These are phyloP conservation scores for Myopa testacea DNA, from an alignment of 2,888 invertebrate genomes.

Conservation along the genomic window DNA sequence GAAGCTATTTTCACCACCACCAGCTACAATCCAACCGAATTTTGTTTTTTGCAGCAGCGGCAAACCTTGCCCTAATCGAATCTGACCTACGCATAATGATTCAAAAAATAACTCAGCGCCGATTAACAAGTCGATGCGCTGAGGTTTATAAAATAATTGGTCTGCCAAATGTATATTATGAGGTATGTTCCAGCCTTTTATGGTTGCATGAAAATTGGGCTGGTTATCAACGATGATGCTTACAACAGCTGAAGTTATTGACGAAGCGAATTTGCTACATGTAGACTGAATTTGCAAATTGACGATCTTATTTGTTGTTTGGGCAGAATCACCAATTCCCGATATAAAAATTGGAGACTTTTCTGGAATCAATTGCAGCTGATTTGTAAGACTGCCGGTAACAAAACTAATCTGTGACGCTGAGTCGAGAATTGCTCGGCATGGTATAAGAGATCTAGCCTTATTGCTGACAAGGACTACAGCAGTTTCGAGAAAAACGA, in stretches of 20 bases:
- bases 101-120: constrained; percentile 47
- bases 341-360: constrained; percentile 40
- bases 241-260: constrained; percentile 37
- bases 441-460: constrained; percentile 38
- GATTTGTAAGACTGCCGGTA: constrained; percentile 30
- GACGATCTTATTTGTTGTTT: constrained; percentile 40
- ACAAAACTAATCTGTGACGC: constrained; percentile 41
- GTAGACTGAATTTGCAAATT: constrained; percentile 38
- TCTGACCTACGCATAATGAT: constrained; percentile 45
- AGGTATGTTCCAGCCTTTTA: constrained; percentile 41
- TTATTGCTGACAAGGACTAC: constrained; percentile 36
- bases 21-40: constrained; percentile 37
- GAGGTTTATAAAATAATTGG: constrained; percentile 37
- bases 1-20: not conserved
- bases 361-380: constrained; percentile 37
- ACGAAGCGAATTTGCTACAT: constrained; percentile 23
- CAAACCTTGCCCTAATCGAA: constrained; percentile 40
- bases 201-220: constrained; percentile 37
- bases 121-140: constrained; percentile 30
- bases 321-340: constrained; percentile 41
- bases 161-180: constrained; percentile 26
- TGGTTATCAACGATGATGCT: constrained; percentile 40
- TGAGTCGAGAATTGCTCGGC: constrained; percentile 42
- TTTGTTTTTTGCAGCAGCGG: constrained; percentile 37
- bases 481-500: constrained; percentile 3